Evolutionary conservation across 2,113 vertebrate genomes (phyloP).

Genomic region (Cheilinus undulatus): DNA sequence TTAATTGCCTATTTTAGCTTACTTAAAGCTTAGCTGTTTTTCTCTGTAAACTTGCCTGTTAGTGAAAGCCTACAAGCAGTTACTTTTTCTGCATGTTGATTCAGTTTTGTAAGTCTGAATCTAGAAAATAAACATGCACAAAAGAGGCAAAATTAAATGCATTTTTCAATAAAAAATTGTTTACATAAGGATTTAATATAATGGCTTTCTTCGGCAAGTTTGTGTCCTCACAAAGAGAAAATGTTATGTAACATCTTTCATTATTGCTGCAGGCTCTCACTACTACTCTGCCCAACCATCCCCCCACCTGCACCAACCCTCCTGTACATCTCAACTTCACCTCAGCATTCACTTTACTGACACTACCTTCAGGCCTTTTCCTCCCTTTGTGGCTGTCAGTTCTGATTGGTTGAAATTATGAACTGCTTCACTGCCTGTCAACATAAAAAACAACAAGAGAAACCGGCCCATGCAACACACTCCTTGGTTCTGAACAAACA

Average conservation of each 20-base stretch:
- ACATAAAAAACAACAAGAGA: not conserved
- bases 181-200: not conserved
- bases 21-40: not conserved
- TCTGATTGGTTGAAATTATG: conserved; percentile 9
- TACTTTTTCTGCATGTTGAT: not conserved
- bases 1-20: not conserved
- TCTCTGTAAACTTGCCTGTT: conserved; percentile 1
- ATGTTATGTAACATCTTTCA: conserved; percentile 13
- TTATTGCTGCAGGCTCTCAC: conserved; percentile 19
- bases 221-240: conserved; percentile 13
- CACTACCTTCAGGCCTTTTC: not conserved
- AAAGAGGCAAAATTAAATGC: not conserved
- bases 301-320: not conserved
- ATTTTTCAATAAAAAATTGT: too few species aligned
- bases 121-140: conserved; percentile 8
- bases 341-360: not conserved
- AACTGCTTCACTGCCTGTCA: not conserved
- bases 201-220: conserved; percentile 2
- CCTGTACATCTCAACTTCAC: conserved; percentile 4
- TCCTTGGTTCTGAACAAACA: not conserved
- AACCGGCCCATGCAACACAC: not conserved
- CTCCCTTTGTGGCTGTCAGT: not conserved
- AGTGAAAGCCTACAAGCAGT: not conserved
- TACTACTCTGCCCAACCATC: not conserved
- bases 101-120: conserved; percentile 1